Evolutionary conservation across 2,797 vertebrate species (phyloP).

Genomic region (Esox lucius): DNA sequence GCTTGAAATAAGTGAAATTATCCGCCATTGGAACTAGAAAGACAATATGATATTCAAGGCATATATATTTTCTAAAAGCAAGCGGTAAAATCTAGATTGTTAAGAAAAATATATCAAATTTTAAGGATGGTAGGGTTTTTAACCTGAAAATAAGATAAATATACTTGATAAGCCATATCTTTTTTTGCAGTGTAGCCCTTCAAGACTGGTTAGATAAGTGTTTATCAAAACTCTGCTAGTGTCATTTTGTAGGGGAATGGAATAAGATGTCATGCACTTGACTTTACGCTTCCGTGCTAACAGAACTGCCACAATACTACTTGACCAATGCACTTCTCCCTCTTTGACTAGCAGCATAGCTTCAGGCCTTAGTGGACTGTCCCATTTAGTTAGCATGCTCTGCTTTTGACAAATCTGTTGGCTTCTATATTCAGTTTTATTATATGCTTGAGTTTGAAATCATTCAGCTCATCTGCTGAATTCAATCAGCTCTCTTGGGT

Average conservation of each 20-base stretch:
- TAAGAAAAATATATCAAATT: no score
- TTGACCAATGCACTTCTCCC: constrained; percentile 65
- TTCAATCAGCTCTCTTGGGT: constrained; percentile 57
- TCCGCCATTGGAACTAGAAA: no score
- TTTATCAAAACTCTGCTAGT: not conserved
- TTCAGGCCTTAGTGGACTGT: constrained; percentile 43
- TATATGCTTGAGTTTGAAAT: constrained; percentile 55
- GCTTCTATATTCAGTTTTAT: constrained; percentile 53
- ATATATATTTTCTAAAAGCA: no score
- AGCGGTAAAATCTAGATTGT: no score
- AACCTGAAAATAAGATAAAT: no score
- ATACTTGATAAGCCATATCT: no score
- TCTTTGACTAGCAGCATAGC: constrained; percentile 37
- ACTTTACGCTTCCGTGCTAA: constrained; percentile 41
- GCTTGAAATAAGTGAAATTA: no score
- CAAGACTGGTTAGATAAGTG: not conserved
- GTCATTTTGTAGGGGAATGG: constrained; percentile 18
- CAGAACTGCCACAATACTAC: constrained; percentile 51
- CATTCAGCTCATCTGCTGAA: constrained; percentile 48
- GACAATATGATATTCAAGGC: no score
- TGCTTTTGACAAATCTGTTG: constrained; percentile 35
- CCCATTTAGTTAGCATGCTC: constrained; percentile 6
- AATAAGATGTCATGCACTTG: constrained; percentile 26
- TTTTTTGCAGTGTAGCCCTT: no score
- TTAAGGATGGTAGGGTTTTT: no score